Evolutionary conservation across 2,113 vertebrate species (phyloP).

Genomic region (Paedocypris sp.): DNA sequence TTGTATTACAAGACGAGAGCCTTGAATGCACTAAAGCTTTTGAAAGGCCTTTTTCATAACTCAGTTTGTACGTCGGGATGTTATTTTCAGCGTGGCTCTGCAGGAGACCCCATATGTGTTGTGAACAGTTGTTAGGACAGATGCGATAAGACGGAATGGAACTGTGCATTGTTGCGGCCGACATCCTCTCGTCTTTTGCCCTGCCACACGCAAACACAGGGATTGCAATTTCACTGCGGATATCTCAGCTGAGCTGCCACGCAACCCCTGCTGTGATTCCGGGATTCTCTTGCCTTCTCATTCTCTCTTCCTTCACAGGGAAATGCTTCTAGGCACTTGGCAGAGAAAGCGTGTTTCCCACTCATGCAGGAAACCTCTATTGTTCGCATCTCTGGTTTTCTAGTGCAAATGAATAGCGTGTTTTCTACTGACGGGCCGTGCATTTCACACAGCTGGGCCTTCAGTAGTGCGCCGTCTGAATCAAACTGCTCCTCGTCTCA

Average conservation of each 20-base stretch:
- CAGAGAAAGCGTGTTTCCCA: slow-evolving; percentile 36
- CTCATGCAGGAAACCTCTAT: too few relatives aligned
- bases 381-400: slow-evolving; percentile 25
- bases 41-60: slow-evolving; percentile 23
- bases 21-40: slow-evolving; percentile 14
- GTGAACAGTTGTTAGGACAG: slow-evolving; percentile 24
- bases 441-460: too few relatives aligned
- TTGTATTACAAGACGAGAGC: slow-evolving; percentile 14
- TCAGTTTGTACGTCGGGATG: slow-evolving; percentile 5
- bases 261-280: slow-evolving; percentile 38
- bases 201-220: slow-evolving; percentile 17
- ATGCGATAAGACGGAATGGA: slow-evolving; percentile 34
- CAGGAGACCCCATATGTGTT: slow-evolving; percentile 25
- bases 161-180: neutral
- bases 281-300: slow-evolving; percentile 27
- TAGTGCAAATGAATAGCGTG: slow-evolving; percentile 23
- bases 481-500: too few relatives aligned
- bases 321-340: slow-evolving; percentile 39
- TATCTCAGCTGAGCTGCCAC: slow-evolving; percentile 36
- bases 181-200: neutral
- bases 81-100: slow-evolving; percentile 29
- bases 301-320: slow-evolving; percentile 31
- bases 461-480: too few relatives aligned
- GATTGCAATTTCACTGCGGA: slow-evolving; percentile 44
- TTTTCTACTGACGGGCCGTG: too few relatives aligned